Evolutionary conservation across 2,797 vertebrate species (phyloP).

Genomic region (Xenops minutus): DNA sequence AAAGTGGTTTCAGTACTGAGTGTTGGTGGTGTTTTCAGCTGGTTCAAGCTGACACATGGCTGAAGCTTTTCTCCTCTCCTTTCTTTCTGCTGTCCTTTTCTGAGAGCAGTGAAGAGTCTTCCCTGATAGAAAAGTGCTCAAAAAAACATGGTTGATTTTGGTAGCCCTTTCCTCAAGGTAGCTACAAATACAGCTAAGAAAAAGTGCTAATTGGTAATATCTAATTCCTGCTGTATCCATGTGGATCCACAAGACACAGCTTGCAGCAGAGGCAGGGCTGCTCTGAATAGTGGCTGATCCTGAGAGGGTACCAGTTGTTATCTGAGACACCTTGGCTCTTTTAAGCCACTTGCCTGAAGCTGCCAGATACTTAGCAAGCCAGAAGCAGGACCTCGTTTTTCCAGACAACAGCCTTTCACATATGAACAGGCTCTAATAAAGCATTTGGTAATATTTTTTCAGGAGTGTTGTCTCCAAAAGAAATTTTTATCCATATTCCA

Average conservation of each 20-base stretch:
- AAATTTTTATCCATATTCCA: neutral
- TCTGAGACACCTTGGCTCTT: neutral
- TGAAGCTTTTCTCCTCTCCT: neutral
- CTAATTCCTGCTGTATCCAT: neutral
- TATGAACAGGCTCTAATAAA: neutral
- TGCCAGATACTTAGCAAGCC: neutral
- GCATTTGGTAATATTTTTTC: neutral
- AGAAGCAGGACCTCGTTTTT: neutral
- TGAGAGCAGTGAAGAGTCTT: neutral
- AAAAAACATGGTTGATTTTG: neutral
- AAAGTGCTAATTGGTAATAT: rapidly evolving
- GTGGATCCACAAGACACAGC: neutral
- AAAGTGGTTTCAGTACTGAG: neutral
- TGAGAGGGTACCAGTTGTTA: neutral
- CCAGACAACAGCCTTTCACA: neutral
- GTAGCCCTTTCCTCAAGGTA: neutral
- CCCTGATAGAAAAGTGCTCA: neutral
- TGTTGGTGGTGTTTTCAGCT: neutral
- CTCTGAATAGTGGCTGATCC: neutral
- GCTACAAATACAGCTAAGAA: neutral
- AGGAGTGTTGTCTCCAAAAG: neutral
- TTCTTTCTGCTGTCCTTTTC: neutral
- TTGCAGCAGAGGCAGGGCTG: neutral
- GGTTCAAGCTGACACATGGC: neutral
- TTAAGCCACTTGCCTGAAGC: neutral